phyloP scores from a whole-genome alignment of 2,797 vertebrate species.

The Poeciliopsis infans region DNA sequence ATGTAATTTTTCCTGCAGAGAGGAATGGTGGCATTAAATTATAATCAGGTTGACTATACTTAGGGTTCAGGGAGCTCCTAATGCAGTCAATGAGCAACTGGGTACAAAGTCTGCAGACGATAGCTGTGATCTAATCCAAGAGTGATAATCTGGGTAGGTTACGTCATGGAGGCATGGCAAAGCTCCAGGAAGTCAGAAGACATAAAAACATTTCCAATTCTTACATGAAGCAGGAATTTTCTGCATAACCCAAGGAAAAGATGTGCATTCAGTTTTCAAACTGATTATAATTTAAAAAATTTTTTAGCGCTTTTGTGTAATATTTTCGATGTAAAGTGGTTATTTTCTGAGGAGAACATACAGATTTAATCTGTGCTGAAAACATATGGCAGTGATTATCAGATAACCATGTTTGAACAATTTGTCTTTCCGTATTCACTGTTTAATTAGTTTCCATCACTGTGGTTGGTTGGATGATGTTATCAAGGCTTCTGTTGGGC shows the following conservation, averaged over 20 bases:
- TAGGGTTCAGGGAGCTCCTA: slow-evolving; percentile 33
- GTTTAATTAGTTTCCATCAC: neutral
- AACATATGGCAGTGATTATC: neutral
- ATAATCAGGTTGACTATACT: slow-evolving; percentile 42
- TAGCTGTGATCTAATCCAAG: slow-evolving; percentile 54
- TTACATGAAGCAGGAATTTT: neutral
- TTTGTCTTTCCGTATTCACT: neutral
- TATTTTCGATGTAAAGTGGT: neutral
- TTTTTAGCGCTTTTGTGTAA: neutral
- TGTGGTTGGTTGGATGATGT: slow-evolving; percentile 19
- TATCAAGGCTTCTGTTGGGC: slow-evolving; percentile 29
- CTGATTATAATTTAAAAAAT: neutral
- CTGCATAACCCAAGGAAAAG: neutral
- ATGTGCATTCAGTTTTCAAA: neutral
- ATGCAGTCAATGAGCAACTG: slow-evolving; percentile 46
- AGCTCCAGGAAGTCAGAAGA: slow-evolving; percentile 5
- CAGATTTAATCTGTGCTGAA: neutral
- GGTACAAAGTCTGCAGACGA: slow-evolving; percentile 38
- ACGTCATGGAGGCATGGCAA: slow-evolving; percentile 32
- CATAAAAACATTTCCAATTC: slow-evolving; percentile 20
- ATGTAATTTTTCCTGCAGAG: neutral
- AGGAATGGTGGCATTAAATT: slow-evolving; percentile 18
- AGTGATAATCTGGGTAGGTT: slow-evolving; percentile 61
- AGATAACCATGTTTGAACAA: neutral
- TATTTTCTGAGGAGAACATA: neutral